A percentile compares a stretch with the other conserved stretches of the same genome.
Conservation (phyloP, 2,797 vertebrate genomes). For the Sus cebifrons region DNA sequence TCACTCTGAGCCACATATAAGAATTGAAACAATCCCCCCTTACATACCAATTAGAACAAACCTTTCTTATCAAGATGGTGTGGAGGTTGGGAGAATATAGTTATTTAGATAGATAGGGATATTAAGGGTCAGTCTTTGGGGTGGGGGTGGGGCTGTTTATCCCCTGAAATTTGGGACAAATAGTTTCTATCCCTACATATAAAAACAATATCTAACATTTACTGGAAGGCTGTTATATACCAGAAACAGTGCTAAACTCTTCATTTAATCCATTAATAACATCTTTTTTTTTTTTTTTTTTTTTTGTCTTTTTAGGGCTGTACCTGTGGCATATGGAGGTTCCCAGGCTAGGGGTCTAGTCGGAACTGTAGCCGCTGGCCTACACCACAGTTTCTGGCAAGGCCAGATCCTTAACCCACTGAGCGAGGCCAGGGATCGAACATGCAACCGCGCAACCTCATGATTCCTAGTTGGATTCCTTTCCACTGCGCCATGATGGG, state of each 20-base stretch:
- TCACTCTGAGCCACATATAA: background rate
- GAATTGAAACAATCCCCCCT: slow-evolving; percentile 17
- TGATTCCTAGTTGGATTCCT: no score
- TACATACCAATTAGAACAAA: slow-evolving; percentile 21
- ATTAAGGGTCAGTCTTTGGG: background rate
- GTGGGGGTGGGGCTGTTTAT: background rate
- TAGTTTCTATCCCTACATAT: background rate
- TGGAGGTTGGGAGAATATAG: background rate
- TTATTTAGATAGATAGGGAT: background rate
- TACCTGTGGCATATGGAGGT: no score
- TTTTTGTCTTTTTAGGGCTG: background rate
- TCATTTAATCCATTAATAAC: background rate
- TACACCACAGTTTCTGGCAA: no score
- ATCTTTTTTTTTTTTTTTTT: background rate
- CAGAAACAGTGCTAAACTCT: background rate
- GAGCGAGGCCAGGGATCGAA: no score
- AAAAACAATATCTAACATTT: background rate
- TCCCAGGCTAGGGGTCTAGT: no score
- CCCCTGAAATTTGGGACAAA: background rate
- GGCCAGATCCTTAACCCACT: no score
- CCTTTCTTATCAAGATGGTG: background rate
- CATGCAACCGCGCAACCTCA: no score
- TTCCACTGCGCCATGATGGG: no score
- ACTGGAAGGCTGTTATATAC: background rate
- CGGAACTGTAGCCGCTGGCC: no score